Evolutionary conservation across 2,888 invertebrate species (phyloP).

Genomic region (Himalopsyche anomala): DNA sequence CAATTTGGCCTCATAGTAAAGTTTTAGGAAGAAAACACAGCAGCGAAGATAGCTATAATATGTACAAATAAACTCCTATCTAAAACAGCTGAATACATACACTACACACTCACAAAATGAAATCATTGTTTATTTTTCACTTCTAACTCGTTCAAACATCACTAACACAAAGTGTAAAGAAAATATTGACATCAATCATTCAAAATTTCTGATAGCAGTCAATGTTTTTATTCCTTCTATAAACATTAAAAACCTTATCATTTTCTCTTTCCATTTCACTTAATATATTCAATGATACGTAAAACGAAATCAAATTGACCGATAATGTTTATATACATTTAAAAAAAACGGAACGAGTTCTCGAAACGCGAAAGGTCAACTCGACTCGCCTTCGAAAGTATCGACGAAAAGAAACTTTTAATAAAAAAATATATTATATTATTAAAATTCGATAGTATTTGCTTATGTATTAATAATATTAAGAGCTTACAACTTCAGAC

Average conservation of each 20-base stretch:
- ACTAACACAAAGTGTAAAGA: slow-evolving; percentile 20
- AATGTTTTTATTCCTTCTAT: not conserved
- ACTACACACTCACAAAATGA: not conserved
- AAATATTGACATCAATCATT: slow-evolving; percentile 26
- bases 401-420: not conserved
- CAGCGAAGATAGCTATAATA: not conserved
- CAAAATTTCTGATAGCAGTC: slow-evolving; percentile 25
- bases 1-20: too few species aligned
- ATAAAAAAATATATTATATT: not conserved
- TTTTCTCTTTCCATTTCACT: slow-evolving; percentile 11
- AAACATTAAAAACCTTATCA: slow-evolving; percentile 11
- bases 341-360: not conserved
- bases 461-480: too few species aligned
- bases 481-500: too few species aligned
- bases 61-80: not conserved
- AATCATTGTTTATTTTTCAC: slow-evolving; percentile 30
- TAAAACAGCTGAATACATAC: not conserved
- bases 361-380: not conserved
- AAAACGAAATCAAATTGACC: slow-evolving; percentile 27
- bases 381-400: not conserved
- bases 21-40: too few species aligned
- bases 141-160: slow-evolving; percentile 6
- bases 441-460: too few species aligned
- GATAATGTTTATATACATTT: not conserved
- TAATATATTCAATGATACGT: slow-evolving; percentile 16